Conservation (phyloP, 2,113 vertebrate species). For the Mormyrus lacerda region DNA sequence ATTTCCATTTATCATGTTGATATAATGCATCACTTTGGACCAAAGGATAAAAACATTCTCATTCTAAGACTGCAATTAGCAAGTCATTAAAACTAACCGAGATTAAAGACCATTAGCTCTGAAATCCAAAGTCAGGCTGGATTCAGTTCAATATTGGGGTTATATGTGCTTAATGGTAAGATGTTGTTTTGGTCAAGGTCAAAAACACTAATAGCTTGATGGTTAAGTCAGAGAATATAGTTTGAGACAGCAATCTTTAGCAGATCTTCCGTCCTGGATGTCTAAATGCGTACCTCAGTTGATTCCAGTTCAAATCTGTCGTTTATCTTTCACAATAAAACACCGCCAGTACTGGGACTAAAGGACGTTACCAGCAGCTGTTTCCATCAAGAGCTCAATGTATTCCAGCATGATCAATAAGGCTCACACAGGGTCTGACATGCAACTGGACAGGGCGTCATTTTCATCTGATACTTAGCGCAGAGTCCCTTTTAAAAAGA, state of each 20-base stretch:
- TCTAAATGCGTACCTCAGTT: constrained; percentile 59
- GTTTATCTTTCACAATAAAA: constrained; percentile 65
- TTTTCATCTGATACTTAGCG: constrained; percentile 88
- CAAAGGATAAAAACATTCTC: constrained; percentile 46
- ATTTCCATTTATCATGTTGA: constrained; percentile 3
- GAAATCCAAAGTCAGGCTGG: constrained; percentile 76
- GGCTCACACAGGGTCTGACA: constrained; percentile 74
- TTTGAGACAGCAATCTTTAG: constrained; percentile 52
- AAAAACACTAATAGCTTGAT: neutral
- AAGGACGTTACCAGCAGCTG: constrained; percentile 71
- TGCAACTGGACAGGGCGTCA: constrained; percentile 76
- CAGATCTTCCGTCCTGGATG: constrained; percentile 50
- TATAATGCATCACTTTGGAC: constrained; percentile 21
- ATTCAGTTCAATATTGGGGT: constrained; percentile 72
- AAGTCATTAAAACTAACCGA: constrained; percentile 70
- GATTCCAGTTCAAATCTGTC: constrained; percentile 67
- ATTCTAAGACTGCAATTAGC: constrained; percentile 76
- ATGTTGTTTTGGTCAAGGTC: neutral
- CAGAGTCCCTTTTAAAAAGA: constrained; percentile 87
- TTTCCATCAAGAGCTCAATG: constrained; percentile 77
- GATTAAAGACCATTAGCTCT: constrained; percentile 76
- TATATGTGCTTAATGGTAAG: constrained; percentile 58
- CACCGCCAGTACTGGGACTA: constrained; percentile 48
- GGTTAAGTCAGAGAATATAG: constrained; percentile 27
- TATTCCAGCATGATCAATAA: constrained; percentile 88